Conservation (phyloP, 2,113 vertebrate species). For the Carollia perspicillata region DNA sequence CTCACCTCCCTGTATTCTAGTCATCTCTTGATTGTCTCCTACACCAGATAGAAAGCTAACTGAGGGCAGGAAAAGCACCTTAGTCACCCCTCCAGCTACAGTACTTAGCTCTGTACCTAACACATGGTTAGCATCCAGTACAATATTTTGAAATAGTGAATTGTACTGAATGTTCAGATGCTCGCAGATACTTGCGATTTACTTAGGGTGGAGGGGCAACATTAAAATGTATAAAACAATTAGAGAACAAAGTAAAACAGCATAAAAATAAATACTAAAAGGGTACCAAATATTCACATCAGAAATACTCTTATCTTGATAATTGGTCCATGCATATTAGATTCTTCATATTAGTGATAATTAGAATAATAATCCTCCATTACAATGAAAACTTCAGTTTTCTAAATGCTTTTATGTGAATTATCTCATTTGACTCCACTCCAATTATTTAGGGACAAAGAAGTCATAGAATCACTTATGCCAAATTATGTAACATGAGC, state of each 20-base stretch:
- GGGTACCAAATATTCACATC: conserved; percentile 63
- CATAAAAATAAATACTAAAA: conserved; percentile 52
- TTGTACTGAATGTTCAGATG: background rate
- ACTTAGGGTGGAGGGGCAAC: conserved; percentile 5
- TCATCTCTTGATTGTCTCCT: background rate
- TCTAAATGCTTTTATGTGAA: conserved; percentile 62
- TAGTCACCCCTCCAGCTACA: background rate
- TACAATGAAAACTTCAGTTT: conserved; percentile 70
- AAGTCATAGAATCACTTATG: conserved; percentile 50
- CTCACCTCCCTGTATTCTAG: background rate
- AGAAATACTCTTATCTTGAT: conserved; percentile 68
- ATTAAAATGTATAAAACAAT: conserved; percentile 59
- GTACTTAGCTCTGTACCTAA: background rate
- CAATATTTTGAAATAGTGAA: conserved; percentile 14
- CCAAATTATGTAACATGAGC: conserved; percentile 30
- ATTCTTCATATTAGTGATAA: conserved; percentile 71
- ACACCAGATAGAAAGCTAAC: background rate
- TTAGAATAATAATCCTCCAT: conserved; percentile 75
- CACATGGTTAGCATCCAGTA: background rate
- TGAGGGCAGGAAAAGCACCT: background rate
- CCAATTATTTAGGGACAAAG: conserved; percentile 73
- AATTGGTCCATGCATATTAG: conserved; percentile 71
- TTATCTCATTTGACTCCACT: conserved; percentile 65
- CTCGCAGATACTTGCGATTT: conserved; percentile 27
- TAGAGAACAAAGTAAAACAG: conserved; percentile 61